Percentiles rank a stretch among this genome's conserved stretches.
Conservation (phyloP, 2,797 vertebrate species). For the Amblyraja radiata region DNA sequence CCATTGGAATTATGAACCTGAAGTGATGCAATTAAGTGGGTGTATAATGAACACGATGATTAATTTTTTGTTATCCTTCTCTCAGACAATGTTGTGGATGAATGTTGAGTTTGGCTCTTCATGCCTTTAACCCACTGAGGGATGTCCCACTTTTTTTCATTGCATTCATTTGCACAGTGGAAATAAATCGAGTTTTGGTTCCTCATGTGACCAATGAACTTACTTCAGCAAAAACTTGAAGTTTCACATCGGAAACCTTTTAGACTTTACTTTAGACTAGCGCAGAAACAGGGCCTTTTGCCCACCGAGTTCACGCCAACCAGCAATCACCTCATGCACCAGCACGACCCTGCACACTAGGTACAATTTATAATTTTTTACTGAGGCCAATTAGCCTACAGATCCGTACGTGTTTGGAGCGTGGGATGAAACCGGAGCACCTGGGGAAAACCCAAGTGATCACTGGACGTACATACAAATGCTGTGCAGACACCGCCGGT, state of each 20-base stretch:
- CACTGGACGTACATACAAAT: no score
- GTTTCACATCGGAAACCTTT: not conserved
- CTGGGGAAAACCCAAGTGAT: no score
- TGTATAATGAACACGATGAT: slow-evolving; percentile 23
- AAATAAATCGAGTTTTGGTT: not conserved
- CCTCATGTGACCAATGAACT: not conserved
- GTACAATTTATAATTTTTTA: no score
- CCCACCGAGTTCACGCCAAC: no score
- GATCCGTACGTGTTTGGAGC: no score
- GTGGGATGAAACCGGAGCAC: no score
- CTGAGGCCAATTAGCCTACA: no score
- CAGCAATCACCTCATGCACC: no score
- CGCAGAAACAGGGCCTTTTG: no score
- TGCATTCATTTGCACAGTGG: not conserved
- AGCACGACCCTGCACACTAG: no score
- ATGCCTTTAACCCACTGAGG: not conserved
- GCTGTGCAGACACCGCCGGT: no score
- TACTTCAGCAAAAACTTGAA: not conserved
- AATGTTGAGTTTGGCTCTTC: not conserved
- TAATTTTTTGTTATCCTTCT: not conserved
- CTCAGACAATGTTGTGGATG: slow-evolving; percentile 14
- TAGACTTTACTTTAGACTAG: no score
- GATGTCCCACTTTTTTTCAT: not conserved
- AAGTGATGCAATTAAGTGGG: slow-evolving; percentile 27
- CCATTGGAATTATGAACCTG: not conserved